phyloP scores from a whole-genome alignment of 2,797 vertebrate species.

The Bucorvus abyssinicus region DNA sequence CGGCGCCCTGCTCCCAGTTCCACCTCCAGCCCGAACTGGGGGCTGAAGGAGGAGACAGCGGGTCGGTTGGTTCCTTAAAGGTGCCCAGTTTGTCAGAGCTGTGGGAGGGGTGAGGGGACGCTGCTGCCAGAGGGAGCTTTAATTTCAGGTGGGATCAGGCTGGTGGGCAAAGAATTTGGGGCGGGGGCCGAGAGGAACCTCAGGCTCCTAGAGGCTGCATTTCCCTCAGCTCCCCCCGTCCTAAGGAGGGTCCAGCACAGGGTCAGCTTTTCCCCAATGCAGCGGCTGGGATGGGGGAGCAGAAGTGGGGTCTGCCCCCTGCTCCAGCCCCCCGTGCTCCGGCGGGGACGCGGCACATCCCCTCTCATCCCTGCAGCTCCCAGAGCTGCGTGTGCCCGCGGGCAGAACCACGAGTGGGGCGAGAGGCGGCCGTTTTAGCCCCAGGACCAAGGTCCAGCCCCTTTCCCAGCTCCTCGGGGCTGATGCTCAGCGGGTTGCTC shows the following conservation, averaged over 20 bases:
- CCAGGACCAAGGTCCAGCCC: rapidly evolving
- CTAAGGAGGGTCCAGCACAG: too few relatives aligned
- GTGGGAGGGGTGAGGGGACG: not conserved
- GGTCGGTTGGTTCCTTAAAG: not conserved
- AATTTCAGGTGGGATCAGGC: not conserved
- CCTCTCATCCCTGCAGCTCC: not conserved
- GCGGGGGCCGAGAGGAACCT: not conserved
- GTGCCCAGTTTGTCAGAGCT: too few relatives aligned
- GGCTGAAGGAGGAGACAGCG: rapidly evolving
- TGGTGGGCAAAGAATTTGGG: not conserved
- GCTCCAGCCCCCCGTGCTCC: not conserved
- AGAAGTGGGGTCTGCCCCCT: not conserved
- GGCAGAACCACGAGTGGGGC: rapidly evolving
- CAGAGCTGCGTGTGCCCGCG: rapidly evolving
- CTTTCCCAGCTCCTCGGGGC: not conserved
- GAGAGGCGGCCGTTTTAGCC: rapidly evolving
- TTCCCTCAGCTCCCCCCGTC: not conserved
- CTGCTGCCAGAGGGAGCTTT: not conserved
- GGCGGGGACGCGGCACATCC: not conserved
- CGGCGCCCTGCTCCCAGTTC: not conserved
- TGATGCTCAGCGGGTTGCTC: too few relatives aligned
- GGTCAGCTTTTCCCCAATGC: not conserved
- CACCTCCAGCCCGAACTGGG: rapidly evolving
- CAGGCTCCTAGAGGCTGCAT: not conserved
- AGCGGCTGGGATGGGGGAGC: not conserved